These are phyloP conservation scores for Nebria salina DNA, from an alignment of 2,888 invertebrate species.

Conservation along the genomic window DNA sequence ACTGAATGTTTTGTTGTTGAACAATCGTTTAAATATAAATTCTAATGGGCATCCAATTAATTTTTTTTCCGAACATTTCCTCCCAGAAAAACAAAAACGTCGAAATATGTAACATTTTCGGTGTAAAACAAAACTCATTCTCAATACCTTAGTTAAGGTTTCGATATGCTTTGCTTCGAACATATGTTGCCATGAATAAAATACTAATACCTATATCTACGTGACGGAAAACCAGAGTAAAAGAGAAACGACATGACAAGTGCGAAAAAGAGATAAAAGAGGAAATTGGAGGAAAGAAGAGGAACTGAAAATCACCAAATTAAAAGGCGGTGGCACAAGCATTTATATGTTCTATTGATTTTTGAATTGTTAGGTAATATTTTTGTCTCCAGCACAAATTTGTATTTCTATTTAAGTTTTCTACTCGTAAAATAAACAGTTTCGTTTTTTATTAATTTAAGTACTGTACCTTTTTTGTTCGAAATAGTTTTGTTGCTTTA, in stretches of 20 bases:
- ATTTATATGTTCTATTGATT: conserved; percentile 41
- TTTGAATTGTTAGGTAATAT: conserved; percentile 38
- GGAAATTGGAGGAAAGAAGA: conserved; percentile 18
- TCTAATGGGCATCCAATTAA: too few species aligned
- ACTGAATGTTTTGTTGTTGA: too few species aligned
- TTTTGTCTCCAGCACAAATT: conserved; percentile 18
- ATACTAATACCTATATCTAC: conserved; percentile 13
- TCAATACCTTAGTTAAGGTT: background rate
- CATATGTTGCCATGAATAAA: conserved; percentile 26
- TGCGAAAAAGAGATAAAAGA: background rate
- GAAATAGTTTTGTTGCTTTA: too few species aligned
- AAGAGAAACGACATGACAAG: background rate
- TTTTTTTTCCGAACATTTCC: too few species aligned
- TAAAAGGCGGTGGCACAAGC: conserved; percentile 34
- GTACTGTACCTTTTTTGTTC: too few species aligned
- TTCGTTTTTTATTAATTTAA: too few species aligned
- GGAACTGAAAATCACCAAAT: conserved; percentile 34
- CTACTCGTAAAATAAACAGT: background rate
- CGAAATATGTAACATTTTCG: too few species aligned
- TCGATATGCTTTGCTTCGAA: background rate
- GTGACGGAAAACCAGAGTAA: background rate
- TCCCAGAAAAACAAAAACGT: too few species aligned
- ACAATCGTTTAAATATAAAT: too few species aligned
- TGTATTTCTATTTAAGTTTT: background rate
- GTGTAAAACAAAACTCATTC: too few species aligned